Conservation (phyloP, 2,797 vertebrate genomes). For the Semaprochilodus insignis region DNA sequence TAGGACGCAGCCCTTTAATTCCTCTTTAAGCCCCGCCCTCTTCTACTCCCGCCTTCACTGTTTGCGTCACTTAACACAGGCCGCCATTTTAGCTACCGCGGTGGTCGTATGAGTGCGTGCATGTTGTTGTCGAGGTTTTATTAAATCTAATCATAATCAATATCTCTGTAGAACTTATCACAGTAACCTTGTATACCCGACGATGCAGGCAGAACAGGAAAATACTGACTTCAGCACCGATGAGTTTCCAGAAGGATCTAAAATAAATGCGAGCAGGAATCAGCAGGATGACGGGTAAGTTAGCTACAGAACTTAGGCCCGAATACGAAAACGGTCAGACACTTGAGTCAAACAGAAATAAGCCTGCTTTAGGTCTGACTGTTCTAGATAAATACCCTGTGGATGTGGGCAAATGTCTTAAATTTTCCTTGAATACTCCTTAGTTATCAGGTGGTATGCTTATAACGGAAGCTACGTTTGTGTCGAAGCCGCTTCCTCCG, state of each 20-base stretch:
- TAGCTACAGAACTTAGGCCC: background rate
- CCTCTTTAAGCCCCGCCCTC: constrained; percentile 26
- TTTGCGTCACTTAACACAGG: constrained; percentile 40
- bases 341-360: background rate
- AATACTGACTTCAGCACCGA: constrained; percentile 72
- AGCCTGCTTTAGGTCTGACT: no score
- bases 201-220: constrained; percentile 66
- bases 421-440: no score
- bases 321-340: no score
- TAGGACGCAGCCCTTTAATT: background rate
- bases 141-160: background rate
- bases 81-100: constrained; percentile 62
- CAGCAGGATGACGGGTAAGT: constrained; percentile 86
- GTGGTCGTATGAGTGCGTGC: constrained; percentile 39
- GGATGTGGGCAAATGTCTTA: no score
- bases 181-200: background rate
- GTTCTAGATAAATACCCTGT: no score
- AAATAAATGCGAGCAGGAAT: constrained; percentile 90
- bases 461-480: no score
- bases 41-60: constrained; percentile 9
- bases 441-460: no score
- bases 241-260: constrained; percentile 87
- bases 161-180: background rate
- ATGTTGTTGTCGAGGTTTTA: constrained; percentile 23
- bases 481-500: no score